Evolutionary conservation across 2,113 vertebrate genomes (phyloP).

Genomic region (Synodontis membranacea): DNA sequence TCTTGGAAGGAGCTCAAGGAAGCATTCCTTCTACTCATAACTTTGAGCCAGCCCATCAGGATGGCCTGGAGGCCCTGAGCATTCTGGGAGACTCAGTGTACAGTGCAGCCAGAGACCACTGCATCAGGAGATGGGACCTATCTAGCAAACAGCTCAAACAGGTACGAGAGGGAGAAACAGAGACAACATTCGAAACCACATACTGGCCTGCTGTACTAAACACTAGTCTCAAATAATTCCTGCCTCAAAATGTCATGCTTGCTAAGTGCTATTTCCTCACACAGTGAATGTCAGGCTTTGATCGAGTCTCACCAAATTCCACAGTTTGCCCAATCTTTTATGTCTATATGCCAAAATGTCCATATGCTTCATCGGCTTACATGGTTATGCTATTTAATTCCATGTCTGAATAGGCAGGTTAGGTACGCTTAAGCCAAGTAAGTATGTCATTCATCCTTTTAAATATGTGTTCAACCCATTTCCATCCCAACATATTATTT

Average conservation of each 20-base stretch:
- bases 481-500: background rate
- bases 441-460: background rate
- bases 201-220: background rate
- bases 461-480: background rate
- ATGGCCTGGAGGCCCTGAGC: conserved; percentile 85
- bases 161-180: conserved; percentile 67
- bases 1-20: conserved; percentile 89
- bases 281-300: background rate
- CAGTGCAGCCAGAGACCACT: conserved; percentile 89
- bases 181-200: background rate
- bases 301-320: background rate
- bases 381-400: background rate
- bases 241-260: background rate
- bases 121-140: conserved; percentile 95
- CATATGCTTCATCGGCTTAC: background rate
- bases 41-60: conserved; percentile 89
- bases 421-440: background rate
- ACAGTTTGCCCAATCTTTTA: background rate
- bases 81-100: conserved; percentile 84
- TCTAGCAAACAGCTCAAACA: conserved; percentile 84
- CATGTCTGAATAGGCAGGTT: background rate
- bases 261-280: background rate
- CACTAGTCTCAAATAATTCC: background rate
- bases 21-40: conserved; percentile 83
- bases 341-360: background rate